These are phyloP conservation scores for Zalophus californianus DNA, from an alignment of 2,797 vertebrate genomes.

Conservation along the genomic window DNA sequence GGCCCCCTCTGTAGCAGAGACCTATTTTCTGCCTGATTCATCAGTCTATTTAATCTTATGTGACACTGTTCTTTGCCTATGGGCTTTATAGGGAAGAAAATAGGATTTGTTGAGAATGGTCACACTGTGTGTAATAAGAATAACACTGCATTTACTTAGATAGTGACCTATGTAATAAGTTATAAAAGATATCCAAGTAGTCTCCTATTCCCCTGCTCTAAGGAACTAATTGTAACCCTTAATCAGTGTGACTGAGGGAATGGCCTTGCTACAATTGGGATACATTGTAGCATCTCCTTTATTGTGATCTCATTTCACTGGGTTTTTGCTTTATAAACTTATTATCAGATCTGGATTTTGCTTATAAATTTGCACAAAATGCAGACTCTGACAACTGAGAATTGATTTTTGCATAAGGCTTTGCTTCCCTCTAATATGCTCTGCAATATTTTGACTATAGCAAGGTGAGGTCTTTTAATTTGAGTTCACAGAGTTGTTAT, in stretches of 20 bases:
- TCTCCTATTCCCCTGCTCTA: not conserved
- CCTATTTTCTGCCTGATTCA: not conserved
- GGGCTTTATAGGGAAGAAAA: not conserved
- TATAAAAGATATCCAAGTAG: not conserved
- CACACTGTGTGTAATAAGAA: not conserved
- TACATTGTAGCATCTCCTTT: not conserved
- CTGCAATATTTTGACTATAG: not conserved
- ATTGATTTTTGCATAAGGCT: not conserved
- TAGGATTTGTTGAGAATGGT: conserved; percentile 6
- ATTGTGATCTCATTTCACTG: conserved; percentile 3
- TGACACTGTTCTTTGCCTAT: not conserved
- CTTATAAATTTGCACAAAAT: conserved; percentile 45
- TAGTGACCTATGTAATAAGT: not conserved
- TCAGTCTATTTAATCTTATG: not conserved
- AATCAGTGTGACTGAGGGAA: not conserved
- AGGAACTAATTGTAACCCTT: not conserved
- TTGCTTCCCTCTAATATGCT: not conserved
- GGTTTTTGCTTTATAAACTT: conserved; percentile 10
- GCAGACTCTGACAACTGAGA: not conserved
- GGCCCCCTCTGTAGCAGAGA: not conserved
- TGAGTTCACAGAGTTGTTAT: not conserved
- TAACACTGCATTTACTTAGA: not conserved
- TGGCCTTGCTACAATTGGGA: not conserved
- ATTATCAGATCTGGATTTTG: conserved; percentile 17
- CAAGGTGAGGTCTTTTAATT: not conserved